Conservation (phyloP, 2,888 invertebrate species). For the Pandemis corylana region DNA sequence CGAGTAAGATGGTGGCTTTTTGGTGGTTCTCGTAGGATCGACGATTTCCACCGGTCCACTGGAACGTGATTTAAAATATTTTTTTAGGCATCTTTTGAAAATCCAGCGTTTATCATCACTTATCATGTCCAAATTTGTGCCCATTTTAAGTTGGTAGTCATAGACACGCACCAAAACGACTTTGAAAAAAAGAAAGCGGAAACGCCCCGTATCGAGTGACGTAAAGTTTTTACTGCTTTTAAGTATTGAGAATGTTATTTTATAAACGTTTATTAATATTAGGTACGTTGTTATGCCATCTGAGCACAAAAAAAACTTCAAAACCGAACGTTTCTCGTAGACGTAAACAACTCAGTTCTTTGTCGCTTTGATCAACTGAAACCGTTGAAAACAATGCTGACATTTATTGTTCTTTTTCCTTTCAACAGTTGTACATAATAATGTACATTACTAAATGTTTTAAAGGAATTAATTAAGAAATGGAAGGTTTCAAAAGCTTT, state of each 20-base stretch:
- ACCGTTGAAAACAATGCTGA: constrained; percentile 20
- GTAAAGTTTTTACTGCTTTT: background rate
- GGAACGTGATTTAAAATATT: too few relatives aligned
- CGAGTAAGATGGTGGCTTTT: too few relatives aligned
- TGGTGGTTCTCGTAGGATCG: too few relatives aligned
- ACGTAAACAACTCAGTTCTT: constrained; percentile 25
- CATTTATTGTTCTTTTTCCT: constrained; percentile 30
- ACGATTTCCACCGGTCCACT: too few relatives aligned
- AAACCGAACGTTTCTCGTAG: constrained; percentile 11
- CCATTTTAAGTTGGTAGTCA: too few relatives aligned
- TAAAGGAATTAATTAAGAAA: background rate
- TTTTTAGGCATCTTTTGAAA: too few relatives aligned
- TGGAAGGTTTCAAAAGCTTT: background rate
- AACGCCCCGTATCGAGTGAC: too few relatives aligned
- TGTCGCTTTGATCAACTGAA: constrained; percentile 29
- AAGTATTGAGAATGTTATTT: background rate
- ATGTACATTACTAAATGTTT: background rate
- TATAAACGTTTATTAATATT: background rate
- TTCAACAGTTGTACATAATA: constrained; percentile 1
- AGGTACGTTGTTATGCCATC: constrained; percentile 18
- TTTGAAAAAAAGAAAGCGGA: too few relatives aligned
- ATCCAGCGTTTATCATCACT: too few relatives aligned
- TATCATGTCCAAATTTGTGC: too few relatives aligned
- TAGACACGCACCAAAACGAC: too few relatives aligned
- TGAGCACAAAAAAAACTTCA: constrained; percentile 25